phyloP scores from a whole-genome alignment of 2,113 vertebrate genomes.

The Nerophis lumbriciformis region DNA sequence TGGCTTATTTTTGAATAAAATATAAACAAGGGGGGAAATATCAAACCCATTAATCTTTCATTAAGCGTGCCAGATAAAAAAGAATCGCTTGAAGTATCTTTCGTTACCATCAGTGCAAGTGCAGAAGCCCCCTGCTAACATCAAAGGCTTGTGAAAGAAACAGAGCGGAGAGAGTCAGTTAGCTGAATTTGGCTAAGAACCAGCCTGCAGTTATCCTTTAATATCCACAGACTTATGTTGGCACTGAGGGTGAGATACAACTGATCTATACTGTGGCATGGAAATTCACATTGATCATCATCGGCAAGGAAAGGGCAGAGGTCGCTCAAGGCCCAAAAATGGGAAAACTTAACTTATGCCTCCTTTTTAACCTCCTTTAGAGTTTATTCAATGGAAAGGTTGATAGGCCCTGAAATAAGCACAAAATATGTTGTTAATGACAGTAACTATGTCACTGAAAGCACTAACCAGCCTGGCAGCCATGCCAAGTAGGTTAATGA shows the following conservation, averaged over 20 bases:
- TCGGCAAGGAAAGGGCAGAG: slow-evolving; percentile 54
- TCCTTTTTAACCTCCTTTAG: not conserved
- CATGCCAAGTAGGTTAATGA: slow-evolving; percentile 64
- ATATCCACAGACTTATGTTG: slow-evolving; percentile 73
- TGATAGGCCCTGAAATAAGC: slow-evolving; percentile 1
- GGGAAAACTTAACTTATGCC: slow-evolving; percentile 10
- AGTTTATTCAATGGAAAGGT: not conserved
- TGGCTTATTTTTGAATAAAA: slow-evolving; percentile 77
- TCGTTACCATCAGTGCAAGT: slow-evolving; percentile 86
- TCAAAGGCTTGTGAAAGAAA: slow-evolving; percentile 85
- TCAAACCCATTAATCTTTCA: slow-evolving; percentile 99
- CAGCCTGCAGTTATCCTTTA: slow-evolving; percentile 84
- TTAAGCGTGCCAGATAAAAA: slow-evolving; percentile 99
- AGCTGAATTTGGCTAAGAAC: slow-evolving; percentile 88
- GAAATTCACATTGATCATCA: slow-evolving; percentile 30
- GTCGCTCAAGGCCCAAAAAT: slow-evolving; percentile 37
- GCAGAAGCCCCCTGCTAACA: slow-evolving; percentile 90
- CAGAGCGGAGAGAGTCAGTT: slow-evolving; percentile 76
- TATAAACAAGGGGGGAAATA: slow-evolving; percentile 92
- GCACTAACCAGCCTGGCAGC: slow-evolving; percentile 36
- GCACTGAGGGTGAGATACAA: slow-evolving; percentile 67
- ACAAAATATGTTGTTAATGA: slow-evolving; percentile 13
- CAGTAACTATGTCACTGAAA: slow-evolving; percentile 26
- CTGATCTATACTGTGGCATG: slow-evolving; percentile 23
- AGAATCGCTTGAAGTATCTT: slow-evolving; percentile 96